Percentiles rank a stretch among this genome's conserved stretches.
phyloP scores from a whole-genome alignment of 2,888 invertebrate genomes.

The Cheilosia pagana region DNA sequence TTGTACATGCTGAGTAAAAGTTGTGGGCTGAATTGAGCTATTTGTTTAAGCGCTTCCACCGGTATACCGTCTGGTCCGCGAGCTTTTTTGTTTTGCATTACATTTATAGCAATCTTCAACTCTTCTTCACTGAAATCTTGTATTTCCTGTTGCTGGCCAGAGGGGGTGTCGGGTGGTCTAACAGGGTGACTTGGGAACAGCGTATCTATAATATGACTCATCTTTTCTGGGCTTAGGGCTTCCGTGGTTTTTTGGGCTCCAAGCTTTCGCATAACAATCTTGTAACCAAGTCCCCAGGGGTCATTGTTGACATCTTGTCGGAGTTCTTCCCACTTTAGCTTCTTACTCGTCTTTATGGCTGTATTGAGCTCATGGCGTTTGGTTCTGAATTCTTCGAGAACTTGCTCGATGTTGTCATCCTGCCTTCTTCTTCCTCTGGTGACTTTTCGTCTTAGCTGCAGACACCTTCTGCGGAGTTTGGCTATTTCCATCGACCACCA shows the following conservation, averaged over 20 bases:
- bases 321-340: too few species aligned
- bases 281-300: too few species aligned
- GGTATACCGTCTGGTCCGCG: not conserved
- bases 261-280: not conserved
- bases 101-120: not conserved
- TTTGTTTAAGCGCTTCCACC: not conserved
- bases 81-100: constrained; percentile 1
- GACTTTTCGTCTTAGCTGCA: too few species aligned
- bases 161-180: not conserved
- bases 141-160: not conserved
- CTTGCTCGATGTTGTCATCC: too few species aligned
- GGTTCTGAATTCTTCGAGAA: too few species aligned
- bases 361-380: too few species aligned
- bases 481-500: too few species aligned
- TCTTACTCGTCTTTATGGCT: too few species aligned
- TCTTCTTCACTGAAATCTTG: not conserved
- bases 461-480: too few species aligned
- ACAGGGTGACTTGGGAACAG: not conserved
- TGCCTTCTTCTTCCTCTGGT: too few species aligned
- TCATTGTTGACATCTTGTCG: too few species aligned
- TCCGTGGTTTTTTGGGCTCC: not conserved
- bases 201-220: not conserved
- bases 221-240: not conserved
- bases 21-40: too few species aligned
- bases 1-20: not conserved